Conservation (phyloP, 1,140 invertebrate genomes). For the Drosophila athabasca region DNA sequence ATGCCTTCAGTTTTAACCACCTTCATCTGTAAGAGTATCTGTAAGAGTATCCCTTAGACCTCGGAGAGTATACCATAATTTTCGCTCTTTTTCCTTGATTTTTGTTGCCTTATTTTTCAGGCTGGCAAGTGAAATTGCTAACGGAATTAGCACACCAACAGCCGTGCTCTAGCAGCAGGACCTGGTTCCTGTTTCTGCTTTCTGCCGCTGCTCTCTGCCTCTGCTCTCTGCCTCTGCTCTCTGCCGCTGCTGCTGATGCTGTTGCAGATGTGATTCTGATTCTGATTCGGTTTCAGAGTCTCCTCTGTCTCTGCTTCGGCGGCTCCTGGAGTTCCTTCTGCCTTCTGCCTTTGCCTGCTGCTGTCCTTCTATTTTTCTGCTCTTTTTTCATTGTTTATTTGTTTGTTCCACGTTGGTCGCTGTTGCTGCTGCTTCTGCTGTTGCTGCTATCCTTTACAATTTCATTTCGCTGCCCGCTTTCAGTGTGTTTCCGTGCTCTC, state of each 20-base stretch:
- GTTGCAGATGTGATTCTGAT: conserved; percentile 10
- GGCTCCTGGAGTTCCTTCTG: conserved; percentile 10
- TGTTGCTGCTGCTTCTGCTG: neutral
- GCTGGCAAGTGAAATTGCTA: conserved; percentile 68
- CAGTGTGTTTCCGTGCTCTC: conserved; percentile 29
- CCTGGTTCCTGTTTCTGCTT: conserved; percentile 26
- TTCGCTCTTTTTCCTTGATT: conserved; percentile 12
- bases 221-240: neutral
- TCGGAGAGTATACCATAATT: neutral
- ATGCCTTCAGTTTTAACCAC: too few relatives aligned
- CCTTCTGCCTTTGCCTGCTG: conserved; percentile 3
- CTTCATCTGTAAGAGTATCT: too few relatives aligned
- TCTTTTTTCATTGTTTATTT: conserved; percentile 19
- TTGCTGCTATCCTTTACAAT: conserved; percentile 55
- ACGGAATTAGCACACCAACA: conserved; percentile 76
- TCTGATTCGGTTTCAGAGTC: conserved; percentile 38
- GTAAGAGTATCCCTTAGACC: conserved; percentile 23
- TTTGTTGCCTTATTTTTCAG: conserved; percentile 29
- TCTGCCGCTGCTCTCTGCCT: neutral
- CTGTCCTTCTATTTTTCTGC: conserved; percentile 2
- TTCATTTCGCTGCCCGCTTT: conserved; percentile 44
- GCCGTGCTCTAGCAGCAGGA: conserved; percentile 32
- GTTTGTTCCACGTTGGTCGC: conserved; percentile 40
- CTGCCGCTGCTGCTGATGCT: conserved; percentile 1
- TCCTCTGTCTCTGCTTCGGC: conserved; percentile 15